Base-by-base conservation (phyloP, 2,113 vertebrate species). In the Cathartes aura region DNA sequence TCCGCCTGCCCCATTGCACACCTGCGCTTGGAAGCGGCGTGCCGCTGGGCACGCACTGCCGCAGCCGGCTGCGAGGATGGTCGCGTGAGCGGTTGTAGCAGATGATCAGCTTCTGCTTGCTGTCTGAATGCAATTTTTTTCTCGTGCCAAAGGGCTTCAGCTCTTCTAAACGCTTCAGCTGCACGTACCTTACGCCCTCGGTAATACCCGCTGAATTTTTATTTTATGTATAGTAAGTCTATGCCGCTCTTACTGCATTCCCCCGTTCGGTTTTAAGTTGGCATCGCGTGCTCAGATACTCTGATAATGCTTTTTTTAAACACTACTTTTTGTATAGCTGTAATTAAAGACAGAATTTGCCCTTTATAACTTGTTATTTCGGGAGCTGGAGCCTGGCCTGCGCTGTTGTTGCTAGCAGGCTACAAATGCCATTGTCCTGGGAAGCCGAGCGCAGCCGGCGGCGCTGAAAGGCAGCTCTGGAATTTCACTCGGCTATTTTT, bases 341-440 rank as follows among this genome's bases (percentile, higher is more conserved):
- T 95, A 96, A 96, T 92, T 70, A 94, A 96, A 95, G 87, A 43
- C 89, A 91, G 89, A 48, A 62, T 70, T 66, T 96, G 93, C 95
- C 95, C 96, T 97, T 96, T 87, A 15, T 27, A 32, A 15, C 45
- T 21, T 12, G 75, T 92, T 97, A 96, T 97, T 97, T 87, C 0
- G 2, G 95, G 94, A 58, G 59, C 93, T 89, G 89, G 89, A 96
- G 93, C 91, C 53, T 0, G 0, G 95, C 86, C 95, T 32, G 91
- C 1, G 6, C 81, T 20, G 85, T 23, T 95, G 90, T 52, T 30
- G 50, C 94, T 93, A 1, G 27, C 68, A 29, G 95, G 82, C 91
- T 62, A 45, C 94, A 53, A 52, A 78, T 95, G 94, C 94, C 96
- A 74, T 94, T 96, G 96, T 96, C 83, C 94, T 4, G 7, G 72